These are phyloP conservation scores for Eupithecia tripunctaria DNA, from an alignment of 2,888 invertebrate genomes.

Conservation along the genomic window DNA sequence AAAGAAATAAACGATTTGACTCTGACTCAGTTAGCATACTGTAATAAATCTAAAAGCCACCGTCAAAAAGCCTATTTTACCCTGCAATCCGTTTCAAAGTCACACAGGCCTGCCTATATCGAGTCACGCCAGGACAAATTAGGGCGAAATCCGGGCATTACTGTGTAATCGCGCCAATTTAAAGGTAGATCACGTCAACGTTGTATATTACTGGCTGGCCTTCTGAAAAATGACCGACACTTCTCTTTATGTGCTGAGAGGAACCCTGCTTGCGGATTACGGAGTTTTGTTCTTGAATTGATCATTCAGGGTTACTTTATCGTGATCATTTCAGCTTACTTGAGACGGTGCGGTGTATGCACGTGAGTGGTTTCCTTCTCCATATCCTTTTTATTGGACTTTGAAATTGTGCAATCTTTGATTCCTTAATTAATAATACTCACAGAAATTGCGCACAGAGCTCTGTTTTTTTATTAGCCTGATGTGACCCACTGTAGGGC, in stretches of 20 bases:
- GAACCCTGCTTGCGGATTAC: slow-evolving; percentile 31
- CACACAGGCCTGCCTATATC: slow-evolving; percentile 46
- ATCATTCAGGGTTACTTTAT: neutral
- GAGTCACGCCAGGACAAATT: slow-evolving; percentile 52
- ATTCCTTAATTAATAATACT: no score
- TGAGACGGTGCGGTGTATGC: neutral
- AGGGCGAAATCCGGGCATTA: slow-evolving; percentile 50
- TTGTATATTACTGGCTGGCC: slow-evolving; percentile 55
- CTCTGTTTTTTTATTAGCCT: no score
- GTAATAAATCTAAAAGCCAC: slow-evolving; percentile 6
- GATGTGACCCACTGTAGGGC: no score
- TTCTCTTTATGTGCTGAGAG: slow-evolving; percentile 35
- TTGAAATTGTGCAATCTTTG: neutral
- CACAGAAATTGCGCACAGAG: no score
- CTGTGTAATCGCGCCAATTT: slow-evolving; percentile 63
- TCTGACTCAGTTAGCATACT: neutral
- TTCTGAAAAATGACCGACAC: slow-evolving; percentile 56
- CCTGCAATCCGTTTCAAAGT: slow-evolving; percentile 15
- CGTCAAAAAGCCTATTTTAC: slow-evolving; percentile 13
- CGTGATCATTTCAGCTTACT: neutral
- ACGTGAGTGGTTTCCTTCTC: neutral
- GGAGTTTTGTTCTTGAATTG: slow-evolving; percentile 13
- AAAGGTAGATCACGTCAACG: slow-evolving; percentile 60
- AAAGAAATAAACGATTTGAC: no score
- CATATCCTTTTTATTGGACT: neutral